phyloP scores from a whole-genome alignment of 2,113 vertebrate species.

The Campylorhamphus procurvoides region DNA sequence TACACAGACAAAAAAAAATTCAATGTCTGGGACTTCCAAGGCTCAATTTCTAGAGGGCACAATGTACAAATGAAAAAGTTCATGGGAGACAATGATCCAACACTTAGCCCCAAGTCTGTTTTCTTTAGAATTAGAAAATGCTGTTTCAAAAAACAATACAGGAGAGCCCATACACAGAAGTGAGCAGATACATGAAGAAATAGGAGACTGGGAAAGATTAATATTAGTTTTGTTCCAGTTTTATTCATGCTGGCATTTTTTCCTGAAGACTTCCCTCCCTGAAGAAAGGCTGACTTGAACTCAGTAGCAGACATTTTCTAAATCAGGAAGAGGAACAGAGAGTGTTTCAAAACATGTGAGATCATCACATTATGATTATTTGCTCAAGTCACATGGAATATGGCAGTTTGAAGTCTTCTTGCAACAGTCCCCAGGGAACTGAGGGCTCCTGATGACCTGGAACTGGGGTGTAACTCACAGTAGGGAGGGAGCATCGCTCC shows the following conservation, averaged over 20 bases:
- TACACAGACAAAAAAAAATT: neutral
- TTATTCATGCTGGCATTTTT: neutral
- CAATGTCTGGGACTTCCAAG: neutral
- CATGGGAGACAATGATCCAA: conserved; percentile 2
- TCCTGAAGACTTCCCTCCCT: neutral
- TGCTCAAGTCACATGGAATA: neutral
- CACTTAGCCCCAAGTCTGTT: neutral
- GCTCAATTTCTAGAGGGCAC: neutral
- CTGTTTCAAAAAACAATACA: neutral
- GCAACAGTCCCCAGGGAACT: neutral
- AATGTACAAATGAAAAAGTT: conserved; percentile 14
- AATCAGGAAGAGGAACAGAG: neutral
- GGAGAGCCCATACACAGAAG: neutral
- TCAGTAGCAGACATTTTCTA: neutral
- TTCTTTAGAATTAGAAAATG: neutral
- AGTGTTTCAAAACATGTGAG: neutral
- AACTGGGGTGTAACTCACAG: neutral
- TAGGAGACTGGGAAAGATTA: neutral
- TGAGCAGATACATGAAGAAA: neutral
- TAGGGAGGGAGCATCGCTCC: neutral
- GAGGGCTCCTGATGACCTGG: neutral
- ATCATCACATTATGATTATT: neutral
- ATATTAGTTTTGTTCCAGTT: neutral
- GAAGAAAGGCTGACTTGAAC: neutral
- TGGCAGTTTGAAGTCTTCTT: neutral